phyloP scores from a whole-genome alignment of 2,888 invertebrate genomes.

The Achlya flavicornis region DNA sequence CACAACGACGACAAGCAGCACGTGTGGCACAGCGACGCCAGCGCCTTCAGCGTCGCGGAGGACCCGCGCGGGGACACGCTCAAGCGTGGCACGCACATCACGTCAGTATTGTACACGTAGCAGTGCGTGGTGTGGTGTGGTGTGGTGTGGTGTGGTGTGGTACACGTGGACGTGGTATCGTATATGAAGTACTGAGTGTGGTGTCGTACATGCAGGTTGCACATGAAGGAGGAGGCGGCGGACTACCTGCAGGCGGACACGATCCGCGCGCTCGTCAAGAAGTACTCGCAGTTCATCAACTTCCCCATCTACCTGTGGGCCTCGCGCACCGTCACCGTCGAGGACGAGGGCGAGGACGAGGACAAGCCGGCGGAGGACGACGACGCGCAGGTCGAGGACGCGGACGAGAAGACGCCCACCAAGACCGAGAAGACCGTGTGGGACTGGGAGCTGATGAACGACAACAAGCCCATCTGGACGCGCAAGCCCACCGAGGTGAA shows the following conservation, averaged over 20 bases:
- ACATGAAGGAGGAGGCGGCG: conserved; percentile 97
- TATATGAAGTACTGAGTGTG: background rate
- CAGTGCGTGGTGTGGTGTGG: too few relatives aligned
- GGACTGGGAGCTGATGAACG: conserved; percentile 99
- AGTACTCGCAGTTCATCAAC: conserved; percentile 99
- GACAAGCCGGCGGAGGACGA: conserved; percentile 33
- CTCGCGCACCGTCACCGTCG: conserved; percentile 68
- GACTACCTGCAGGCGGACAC: conserved; percentile 98
- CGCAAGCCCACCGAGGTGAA: conserved; percentile 92
- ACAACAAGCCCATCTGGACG: conserved; percentile 99
- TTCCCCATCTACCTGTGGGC: conserved; percentile 99
- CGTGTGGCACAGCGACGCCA: conserved; percentile 99
- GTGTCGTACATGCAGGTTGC: conserved; percentile 83
- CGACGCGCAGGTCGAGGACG: conserved; percentile 78
- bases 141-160: too few relatives aligned
- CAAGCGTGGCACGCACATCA: conserved; percentile 94
- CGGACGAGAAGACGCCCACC: conserved; percentile 86
- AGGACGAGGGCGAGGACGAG: conserved; percentile 31
- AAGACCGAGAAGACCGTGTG: conserved; percentile 97
- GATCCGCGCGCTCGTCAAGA: conserved; percentile 94
- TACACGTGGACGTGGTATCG: too few relatives aligned
- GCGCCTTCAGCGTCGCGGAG: conserved; percentile 93
- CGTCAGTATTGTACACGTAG: conserved; percentile 80
- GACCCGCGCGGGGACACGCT: conserved; percentile 98
- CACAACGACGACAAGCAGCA: conserved; percentile 97